Base-by-base conservation (phyloP, 2,797 vertebrate genomes). In the Chelidonichthys spinosus region DNA sequence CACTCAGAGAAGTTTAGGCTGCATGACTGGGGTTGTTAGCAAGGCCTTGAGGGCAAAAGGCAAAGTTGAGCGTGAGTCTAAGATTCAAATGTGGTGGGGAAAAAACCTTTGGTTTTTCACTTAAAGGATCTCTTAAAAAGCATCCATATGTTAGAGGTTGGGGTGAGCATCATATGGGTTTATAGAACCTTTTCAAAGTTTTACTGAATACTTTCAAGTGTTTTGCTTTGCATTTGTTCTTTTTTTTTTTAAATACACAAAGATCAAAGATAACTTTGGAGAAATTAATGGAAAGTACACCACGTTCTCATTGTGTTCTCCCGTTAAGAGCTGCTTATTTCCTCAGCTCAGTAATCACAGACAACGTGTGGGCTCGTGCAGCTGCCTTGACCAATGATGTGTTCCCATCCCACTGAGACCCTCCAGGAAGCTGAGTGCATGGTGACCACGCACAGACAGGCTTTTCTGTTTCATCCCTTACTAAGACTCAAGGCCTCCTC, bases 321-420 rank as follows among this genome's bases (percentile, higher is more conserved):
- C 5, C 50, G 69, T 70, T 39, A 65, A 65, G 69, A 81, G 76
- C 62, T 82, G 74, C 40, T 80, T 55, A 18, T 77, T 79, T 79
- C 46, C 64, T 68, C n/a, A 17, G 17, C 62, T 73, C 32, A 42
- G 56, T 46, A 60, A 68, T 68, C 81, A 42, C 76, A 73, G 53
- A 83, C 58, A 80, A 44, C 54, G 13, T 63, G 80, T 86, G 72
- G 80, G 80, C 60, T 72, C 54, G 76, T 84, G 76, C 75, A 83
- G 63, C 76, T 79, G 77, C 74, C 70, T 47, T 56, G 60, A 89
- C 69, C 79, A 56, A 63, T 79, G 60, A 88, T 75, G n/a, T 74
- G 67, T 77, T 50, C 68, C 43, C 68, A 0, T 85, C 87, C 76
- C 64, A 69, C 73, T 61, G 64, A 65, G 79, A 80, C 65, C 59